Conservation (phyloP, 1,140 invertebrate species). For the Apis laboriosa region DNA sequence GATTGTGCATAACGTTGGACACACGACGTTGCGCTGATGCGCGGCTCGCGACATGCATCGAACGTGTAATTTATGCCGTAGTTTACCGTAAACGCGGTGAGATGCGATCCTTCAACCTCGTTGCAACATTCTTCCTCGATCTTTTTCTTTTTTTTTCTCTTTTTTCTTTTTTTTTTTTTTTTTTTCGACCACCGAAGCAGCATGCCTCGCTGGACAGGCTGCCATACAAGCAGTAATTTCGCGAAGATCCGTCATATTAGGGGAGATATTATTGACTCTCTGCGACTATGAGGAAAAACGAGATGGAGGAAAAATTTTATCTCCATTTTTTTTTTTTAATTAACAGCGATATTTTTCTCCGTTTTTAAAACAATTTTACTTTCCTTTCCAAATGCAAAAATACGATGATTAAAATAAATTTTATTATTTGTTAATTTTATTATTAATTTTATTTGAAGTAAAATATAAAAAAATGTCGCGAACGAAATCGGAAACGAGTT, state of each 20-base stretch:
- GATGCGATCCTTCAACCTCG: neutral
- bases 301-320: neutral
- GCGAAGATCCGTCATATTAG: too few species aligned
- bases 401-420: too few species aligned
- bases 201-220: neutral
- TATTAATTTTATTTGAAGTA: too few species aligned
- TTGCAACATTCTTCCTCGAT: neutral
- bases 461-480: neutral
- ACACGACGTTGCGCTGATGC: slow-evolving; percentile 49
- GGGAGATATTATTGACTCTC: neutral
- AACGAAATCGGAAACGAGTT: neutral
- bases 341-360: too few species aligned
- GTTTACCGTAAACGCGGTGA: neutral
- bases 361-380: too few species aligned
- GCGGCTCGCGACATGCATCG: slow-evolving; percentile 33
- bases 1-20: slow-evolving; percentile 59
- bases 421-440: too few species aligned
- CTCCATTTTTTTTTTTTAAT: too few species aligned
- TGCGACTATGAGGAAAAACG: neutral
- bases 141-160: neutral
- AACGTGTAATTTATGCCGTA: slow-evolving; percentile 55
- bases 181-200: slow-evolving; percentile 17
- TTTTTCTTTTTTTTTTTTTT: neutral
- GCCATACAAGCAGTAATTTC: neutral
- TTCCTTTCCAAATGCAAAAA: too few species aligned